Evolutionary conservation across 1,140 invertebrate genomes (phyloP).

Genomic region (Varroa destructor): DNA sequence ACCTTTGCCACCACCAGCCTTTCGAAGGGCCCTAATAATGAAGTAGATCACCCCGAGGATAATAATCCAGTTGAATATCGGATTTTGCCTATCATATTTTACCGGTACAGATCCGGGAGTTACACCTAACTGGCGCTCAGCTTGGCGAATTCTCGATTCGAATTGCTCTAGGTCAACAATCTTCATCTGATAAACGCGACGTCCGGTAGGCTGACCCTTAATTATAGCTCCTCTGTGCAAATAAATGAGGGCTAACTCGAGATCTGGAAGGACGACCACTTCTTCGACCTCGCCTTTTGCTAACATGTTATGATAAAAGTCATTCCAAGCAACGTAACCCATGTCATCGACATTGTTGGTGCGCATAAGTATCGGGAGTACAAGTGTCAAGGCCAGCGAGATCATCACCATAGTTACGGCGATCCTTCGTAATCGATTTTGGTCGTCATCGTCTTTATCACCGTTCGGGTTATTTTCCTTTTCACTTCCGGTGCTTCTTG

Average conservation of each 20-base stretch:
- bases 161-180: constrained; percentile 64
- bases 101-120: constrained; percentile 56
- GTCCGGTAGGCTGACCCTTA: constrained; percentile 58
- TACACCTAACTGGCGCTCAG: constrained; percentile 54
- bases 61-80: constrained; percentile 53
- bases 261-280: constrained; percentile 64
- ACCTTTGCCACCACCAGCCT: neutral
- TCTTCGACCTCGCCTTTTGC: constrained; percentile 80
- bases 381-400: too few relatives aligned
- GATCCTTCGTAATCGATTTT: too few relatives aligned
- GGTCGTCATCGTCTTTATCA: too few relatives aligned
- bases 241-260: constrained; percentile 66
- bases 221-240: constrained; percentile 70
- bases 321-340: constrained; percentile 55
- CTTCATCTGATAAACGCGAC: constrained; percentile 62
- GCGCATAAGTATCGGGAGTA: too few relatives aligned
- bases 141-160: constrained; percentile 70
- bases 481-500: too few relatives aligned
- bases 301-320: constrained; percentile 82
- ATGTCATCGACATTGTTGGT: too few relatives aligned
- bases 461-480: too few relatives aligned
- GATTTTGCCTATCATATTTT: constrained; percentile 59
- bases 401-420: too few relatives aligned
- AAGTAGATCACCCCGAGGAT: constrained; percentile 26
- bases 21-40: constrained; percentile 3